phyloP scores from a whole-genome alignment of 53 echinoderm and acorn worm species.

The Echinarachnius parma region DNA sequence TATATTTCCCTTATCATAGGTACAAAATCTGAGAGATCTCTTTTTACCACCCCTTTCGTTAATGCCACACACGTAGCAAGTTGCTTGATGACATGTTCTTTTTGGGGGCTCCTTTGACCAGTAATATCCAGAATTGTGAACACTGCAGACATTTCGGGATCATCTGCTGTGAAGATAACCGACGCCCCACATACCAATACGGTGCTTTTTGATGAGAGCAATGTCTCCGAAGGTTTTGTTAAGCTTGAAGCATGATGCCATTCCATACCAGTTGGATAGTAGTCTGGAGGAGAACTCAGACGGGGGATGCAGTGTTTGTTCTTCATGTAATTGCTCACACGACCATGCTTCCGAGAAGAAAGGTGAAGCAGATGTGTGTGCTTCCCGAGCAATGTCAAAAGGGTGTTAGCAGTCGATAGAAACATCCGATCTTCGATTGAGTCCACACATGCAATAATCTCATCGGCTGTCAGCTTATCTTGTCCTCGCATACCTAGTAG shows the following conservation, averaged over 20 bases:
- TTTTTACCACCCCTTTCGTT: not conserved
- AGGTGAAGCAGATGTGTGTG: not conserved
- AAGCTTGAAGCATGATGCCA: conserved; percentile 7
- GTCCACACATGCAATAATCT: conserved; percentile 2
- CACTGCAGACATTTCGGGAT: not conserved
- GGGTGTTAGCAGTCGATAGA: not conserved
- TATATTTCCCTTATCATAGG: conserved; percentile 27
- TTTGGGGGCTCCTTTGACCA: not conserved
- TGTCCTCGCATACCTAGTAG: conserved; percentile 28
- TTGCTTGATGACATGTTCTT: conserved; percentile 6
- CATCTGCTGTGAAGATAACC: not conserved
- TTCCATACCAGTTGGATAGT: conserved; percentile 3
- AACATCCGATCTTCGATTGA: not conserved
- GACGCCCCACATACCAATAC: conserved; percentile 5
- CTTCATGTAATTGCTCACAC: conserved; percentile 4
- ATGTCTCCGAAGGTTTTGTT: conserved; percentile 3
- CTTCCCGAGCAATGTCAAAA: not conserved
- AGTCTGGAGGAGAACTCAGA: not conserved
- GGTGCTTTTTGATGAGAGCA: not conserved
- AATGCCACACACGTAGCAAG: not conserved
- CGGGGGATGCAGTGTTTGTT: conserved; percentile 9
- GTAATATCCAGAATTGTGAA: not conserved
- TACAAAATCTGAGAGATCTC: conserved; percentile 1
- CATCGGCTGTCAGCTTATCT: not conserved
- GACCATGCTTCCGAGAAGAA: not conserved